phyloP scores from a whole-genome alignment of 2,888 invertebrate species.

The Palloptera scutellata region DNA sequence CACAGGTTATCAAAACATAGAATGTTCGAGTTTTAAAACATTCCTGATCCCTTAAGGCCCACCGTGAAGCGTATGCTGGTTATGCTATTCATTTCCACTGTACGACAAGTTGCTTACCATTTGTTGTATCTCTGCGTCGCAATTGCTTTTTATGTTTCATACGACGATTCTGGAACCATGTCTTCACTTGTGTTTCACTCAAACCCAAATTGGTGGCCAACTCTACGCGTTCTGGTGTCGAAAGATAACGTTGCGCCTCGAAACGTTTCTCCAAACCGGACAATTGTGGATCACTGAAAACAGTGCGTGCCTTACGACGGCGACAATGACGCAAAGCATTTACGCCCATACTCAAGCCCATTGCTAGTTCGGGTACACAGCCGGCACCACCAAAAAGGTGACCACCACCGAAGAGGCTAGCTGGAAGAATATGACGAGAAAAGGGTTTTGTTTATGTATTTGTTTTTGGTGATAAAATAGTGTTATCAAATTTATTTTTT shows the following conservation, averaged over 20 bases:
- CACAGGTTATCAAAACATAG: too few relatives aligned
- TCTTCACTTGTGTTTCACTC: slow-evolving; percentile 96
- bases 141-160: slow-evolving; percentile 97
- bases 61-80: too few relatives aligned
- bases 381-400: slow-evolving; percentile 61
- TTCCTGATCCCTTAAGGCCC: too few relatives aligned
- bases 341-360: slow-evolving; percentile 64
- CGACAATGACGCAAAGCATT: slow-evolving; percentile 90
- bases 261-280: slow-evolving; percentile 93
- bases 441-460: background rate
- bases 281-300: slow-evolving; percentile 82
- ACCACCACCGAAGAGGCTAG: slow-evolving; percentile 62
- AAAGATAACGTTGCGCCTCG: slow-evolving; percentile 92
- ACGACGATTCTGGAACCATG: slow-evolving; percentile 96
- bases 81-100: too few relatives aligned
- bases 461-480: background rate
- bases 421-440: slow-evolving; percentile 35
- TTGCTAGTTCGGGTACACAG: slow-evolving; percentile 62
- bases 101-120: slow-evolving; percentile 58
- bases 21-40: too few relatives aligned
- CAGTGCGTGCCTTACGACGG: slow-evolving; percentile 95
- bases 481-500: slow-evolving; percentile 10
- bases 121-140: slow-evolving; percentile 61
- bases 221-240: slow-evolving; percentile 95
- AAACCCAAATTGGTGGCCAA: slow-evolving; percentile 90